Conservation (phyloP, 2,888 invertebrate species). For the Apamea crenata region DNA sequence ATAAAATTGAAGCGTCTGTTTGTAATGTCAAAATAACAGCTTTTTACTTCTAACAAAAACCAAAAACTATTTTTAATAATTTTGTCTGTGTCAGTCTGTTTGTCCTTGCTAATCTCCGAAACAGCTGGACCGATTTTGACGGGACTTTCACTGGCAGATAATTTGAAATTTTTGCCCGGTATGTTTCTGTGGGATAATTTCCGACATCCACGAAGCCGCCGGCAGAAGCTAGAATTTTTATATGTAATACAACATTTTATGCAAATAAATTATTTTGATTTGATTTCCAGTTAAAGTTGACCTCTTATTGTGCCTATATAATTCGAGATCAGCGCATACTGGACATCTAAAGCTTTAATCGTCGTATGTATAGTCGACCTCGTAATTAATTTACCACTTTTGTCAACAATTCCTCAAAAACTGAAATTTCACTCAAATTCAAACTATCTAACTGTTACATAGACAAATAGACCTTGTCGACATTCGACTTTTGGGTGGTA, state of each 20-base stretch:
- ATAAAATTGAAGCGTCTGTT: too few relatives aligned
- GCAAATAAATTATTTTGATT: background rate
- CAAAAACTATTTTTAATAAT: too few relatives aligned
- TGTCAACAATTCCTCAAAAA: background rate
- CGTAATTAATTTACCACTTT: background rate
- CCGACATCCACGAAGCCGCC: too few relatives aligned
- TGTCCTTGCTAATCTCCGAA: too few relatives aligned
- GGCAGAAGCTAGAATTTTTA: background rate
- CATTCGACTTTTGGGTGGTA: background rate
- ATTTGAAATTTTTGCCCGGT: too few relatives aligned
- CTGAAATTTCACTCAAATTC: background rate
- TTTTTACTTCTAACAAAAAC: too few relatives aligned
- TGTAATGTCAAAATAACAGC: too few relatives aligned
- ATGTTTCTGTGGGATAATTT: too few relatives aligned
- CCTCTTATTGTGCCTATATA: background rate
- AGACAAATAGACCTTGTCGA: background rate
- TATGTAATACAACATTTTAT: background rate
- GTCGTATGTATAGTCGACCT: background rate
- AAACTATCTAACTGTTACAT: background rate
- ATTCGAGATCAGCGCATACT: background rate
- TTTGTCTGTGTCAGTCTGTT: too few relatives aligned
- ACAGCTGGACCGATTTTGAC: too few relatives aligned
- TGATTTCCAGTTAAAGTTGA: background rate
- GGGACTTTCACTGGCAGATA: too few relatives aligned
- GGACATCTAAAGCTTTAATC: background rate